phyloP scores from a whole-genome alignment of 2,113 vertebrate genomes.

The Saccopteryx leptura region DNA sequence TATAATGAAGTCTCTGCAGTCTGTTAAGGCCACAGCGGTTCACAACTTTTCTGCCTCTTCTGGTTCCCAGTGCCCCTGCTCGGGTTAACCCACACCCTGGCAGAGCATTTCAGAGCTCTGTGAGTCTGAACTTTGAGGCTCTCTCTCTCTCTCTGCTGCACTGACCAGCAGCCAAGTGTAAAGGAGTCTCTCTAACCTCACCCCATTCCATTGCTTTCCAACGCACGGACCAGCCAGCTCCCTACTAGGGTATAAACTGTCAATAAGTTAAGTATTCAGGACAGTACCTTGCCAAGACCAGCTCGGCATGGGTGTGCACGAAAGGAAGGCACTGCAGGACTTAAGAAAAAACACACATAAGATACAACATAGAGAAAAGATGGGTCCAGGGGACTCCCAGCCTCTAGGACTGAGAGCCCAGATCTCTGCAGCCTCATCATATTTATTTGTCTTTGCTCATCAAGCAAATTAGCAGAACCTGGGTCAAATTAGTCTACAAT shows the following conservation, averaged over 20 bases:
- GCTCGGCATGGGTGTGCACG: too few species aligned
- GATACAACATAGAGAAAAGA: too few species aligned
- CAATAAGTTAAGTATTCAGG: background rate
- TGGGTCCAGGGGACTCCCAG: too few species aligned
- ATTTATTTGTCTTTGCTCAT: too few species aligned
- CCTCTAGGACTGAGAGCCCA: too few species aligned
- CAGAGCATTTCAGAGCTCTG: background rate
- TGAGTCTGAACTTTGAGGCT: background rate
- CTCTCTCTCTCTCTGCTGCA: background rate
- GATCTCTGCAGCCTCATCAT: too few species aligned
- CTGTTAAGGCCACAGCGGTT: background rate
- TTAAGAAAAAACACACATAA: too few species aligned
- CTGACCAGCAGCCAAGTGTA: background rate
- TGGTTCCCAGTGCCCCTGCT: background rate
- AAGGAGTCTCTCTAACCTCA: background rate
- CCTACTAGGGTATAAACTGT: background rate
- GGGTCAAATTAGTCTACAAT: too few species aligned
- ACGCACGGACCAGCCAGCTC: background rate
- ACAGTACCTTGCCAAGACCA: background rate
- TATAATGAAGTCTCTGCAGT: background rate
- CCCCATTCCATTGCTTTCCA: background rate
- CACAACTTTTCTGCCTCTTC: background rate
- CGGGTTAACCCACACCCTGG: background rate
- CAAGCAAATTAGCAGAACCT: too few species aligned
- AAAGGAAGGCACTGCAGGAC: too few species aligned